Percentiles rank a stretch among this genome's conserved stretches.
Conservation (phyloP, 1,140 invertebrate genomes). For the Popillia japonica region DNA sequence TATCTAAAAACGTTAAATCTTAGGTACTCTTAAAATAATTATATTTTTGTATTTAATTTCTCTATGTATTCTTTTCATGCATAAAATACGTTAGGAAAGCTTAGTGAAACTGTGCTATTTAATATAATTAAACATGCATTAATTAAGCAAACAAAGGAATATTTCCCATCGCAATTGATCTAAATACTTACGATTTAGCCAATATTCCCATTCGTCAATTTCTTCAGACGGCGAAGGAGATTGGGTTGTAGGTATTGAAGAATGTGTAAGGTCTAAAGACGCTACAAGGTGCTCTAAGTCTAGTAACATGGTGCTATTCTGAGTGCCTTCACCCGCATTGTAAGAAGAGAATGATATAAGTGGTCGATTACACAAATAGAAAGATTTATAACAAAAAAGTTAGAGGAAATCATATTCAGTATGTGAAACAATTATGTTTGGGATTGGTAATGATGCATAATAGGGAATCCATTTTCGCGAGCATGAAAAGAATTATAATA, state of each 20-base stretch:
- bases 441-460: constrained; percentile 46
- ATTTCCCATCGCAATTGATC: too few relatives aligned
- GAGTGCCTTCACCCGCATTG: constrained; percentile 46
- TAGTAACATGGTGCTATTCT: constrained; percentile 50
- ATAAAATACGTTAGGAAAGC: neutral
- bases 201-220: constrained; percentile 56
- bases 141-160: neutral
- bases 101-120: neutral
- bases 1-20: too few relatives aligned
- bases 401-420: constrained; percentile 36
- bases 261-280: constrained; percentile 52
- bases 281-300: constrained; percentile 58
- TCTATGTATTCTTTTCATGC: too few relatives aligned
- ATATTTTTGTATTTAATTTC: too few relatives aligned
- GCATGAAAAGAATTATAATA: constrained; percentile 49
- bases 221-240: constrained; percentile 45
- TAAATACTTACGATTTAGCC: constrained; percentile 57
- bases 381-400: neutral
- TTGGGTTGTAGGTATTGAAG: constrained; percentile 41
- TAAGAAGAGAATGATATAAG: constrained; percentile 12
- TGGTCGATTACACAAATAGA: constrained; percentile 31
- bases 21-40: too few relatives aligned
- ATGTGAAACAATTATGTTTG: constrained; percentile 47
- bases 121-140: neutral
- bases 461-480: constrained; percentile 50